A percentile compares a stretch with the other conserved stretches of the same genome.
Evolutionary conservation across 2,797 vertebrate species (phyloP).

Genomic region (Myotis daubentonii): DNA sequence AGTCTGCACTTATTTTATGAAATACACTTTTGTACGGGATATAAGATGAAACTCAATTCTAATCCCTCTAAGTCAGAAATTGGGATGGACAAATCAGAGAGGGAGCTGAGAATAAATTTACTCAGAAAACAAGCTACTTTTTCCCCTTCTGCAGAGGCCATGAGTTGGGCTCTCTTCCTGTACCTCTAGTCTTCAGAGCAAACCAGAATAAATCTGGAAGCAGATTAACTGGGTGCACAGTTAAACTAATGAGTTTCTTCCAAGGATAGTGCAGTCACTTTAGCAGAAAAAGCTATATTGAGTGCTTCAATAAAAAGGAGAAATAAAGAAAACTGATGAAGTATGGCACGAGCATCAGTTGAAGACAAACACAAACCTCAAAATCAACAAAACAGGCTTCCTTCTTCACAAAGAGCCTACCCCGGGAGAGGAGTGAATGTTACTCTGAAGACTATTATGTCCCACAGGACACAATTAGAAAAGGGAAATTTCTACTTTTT

Average conservation of each 20-base stretch:
- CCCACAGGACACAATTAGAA: not conserved
- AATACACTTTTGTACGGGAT: not conserved
- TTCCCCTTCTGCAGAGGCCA: not conserved
- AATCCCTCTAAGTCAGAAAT: conserved; percentile 4
- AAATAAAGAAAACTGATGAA: not conserved
- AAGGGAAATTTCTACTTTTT: not conserved
- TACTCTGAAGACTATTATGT: not conserved
- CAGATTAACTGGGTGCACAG: not conserved
- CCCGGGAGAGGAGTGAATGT: not conserved
- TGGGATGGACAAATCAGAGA: not conserved
- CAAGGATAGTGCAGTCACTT: not conserved
- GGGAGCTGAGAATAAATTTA: not conserved
- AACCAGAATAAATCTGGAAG: not conserved
- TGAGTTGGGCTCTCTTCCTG: not conserved
- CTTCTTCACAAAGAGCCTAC: not conserved
- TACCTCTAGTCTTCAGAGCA: not conserved
- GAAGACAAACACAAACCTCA: not conserved
- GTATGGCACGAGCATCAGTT: not conserved
- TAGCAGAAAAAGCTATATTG: not conserved
- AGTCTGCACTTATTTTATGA: conserved; percentile 26
- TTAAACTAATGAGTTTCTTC: not conserved
- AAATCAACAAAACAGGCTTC: not conserved
- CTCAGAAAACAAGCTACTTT: not conserved
- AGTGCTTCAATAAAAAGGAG: not conserved
- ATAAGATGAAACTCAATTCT: conserved; percentile 6